Percentiles rank a stretch among this genome's conserved stretches.
Evolutionary conservation across 1,140 invertebrate species (phyloP).

Genomic region (Cyphomyrmex costatus): DNA sequence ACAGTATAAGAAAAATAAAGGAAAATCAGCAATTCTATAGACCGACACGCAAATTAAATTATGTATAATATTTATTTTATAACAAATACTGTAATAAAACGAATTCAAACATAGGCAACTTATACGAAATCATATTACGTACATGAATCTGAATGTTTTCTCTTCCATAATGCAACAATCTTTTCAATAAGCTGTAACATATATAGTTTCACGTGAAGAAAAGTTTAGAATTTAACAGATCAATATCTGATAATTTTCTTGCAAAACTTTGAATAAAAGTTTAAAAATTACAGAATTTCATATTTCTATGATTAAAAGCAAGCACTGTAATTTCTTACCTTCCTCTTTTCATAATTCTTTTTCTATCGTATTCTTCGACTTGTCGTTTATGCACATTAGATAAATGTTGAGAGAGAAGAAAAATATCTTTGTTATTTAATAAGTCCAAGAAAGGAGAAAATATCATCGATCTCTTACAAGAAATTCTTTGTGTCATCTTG

Average conservation of each 20-base stretch:
- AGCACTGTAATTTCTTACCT: neutral
- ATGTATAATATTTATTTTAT: neutral
- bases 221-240: constrained; percentile 5
- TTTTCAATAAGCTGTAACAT: neutral
- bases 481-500: constrained; percentile 35
- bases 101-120: neutral
- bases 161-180: neutral
- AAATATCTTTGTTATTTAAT: constrained; percentile 45
- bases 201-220: neutral
- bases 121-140: neutral
- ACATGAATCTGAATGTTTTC: neutral
- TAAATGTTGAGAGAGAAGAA: neutral
- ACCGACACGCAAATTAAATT: neutral
- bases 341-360: neutral
- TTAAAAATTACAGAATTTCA: neutral
- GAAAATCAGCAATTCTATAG: neutral
- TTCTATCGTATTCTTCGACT: neutral
- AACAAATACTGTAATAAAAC: neutral
- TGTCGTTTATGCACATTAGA: constrained; percentile 20
- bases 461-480: neutral
- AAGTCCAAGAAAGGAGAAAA: constrained; percentile 1
- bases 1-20: neutral
- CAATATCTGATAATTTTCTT: neutral
- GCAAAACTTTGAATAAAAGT: neutral
- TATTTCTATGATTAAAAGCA: neutral